These are phyloP conservation scores for Napeogenes sylphis DNA, from an alignment of 2,888 invertebrate species.

Conservation along the genomic window DNA sequence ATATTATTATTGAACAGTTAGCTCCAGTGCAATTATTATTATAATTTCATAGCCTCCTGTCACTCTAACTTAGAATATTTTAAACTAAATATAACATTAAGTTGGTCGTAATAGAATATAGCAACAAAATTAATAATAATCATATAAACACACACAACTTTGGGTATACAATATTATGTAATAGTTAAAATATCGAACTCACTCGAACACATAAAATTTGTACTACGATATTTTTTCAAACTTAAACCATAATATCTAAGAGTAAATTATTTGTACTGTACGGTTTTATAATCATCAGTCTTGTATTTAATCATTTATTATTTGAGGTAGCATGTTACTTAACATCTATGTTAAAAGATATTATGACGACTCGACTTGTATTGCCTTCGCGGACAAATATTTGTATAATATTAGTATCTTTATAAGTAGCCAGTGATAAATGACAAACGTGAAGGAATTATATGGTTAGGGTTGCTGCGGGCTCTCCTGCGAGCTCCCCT, in stretches of 20 bases:
- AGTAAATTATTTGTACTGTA: conserved; percentile 64
- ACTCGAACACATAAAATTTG: conserved; percentile 76
- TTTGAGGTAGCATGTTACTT: conserved; percentile 56
- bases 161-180: conserved; percentile 69
- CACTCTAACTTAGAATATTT: conserved; percentile 48
- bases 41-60: conserved; percentile 50
- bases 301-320: conserved; percentile 48
- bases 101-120: conserved; percentile 67
- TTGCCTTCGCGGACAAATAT: background rate
- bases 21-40: conserved; percentile 8
- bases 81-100: conserved; percentile 44
- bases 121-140: conserved; percentile 68
- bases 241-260: conserved; percentile 54
- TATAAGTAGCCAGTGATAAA: background rate
- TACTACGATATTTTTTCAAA: conserved; percentile 68
- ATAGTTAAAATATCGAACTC: conserved; percentile 62
- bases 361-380: background rate
- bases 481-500: conserved; percentile 56
- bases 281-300: conserved; percentile 73
- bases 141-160: conserved; percentile 71
- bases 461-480: conserved; percentile 42
- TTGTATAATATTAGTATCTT: background rate
- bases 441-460: conserved; percentile 20
- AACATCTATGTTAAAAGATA: conserved; percentile 11
- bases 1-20: background rate